These are phyloP conservation scores for Antheraea assamensis DNA, from an alignment of 2,888 invertebrate genomes.

Conservation along the genomic window DNA sequence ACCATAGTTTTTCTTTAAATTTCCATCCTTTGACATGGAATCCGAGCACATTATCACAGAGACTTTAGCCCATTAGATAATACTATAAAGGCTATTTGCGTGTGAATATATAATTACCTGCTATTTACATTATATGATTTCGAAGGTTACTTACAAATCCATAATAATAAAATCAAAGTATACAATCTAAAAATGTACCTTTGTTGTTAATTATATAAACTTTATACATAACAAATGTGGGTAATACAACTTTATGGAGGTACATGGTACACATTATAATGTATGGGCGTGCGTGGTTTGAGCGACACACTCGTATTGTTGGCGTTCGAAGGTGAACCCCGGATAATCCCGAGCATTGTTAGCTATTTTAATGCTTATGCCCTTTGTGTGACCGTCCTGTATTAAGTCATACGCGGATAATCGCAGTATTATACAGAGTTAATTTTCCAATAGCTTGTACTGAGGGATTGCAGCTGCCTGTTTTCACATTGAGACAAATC, in stretches of 20 bases:
- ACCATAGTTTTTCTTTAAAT: too few species aligned
- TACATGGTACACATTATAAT: conserved; percentile 4
- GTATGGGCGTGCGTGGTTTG: conserved; percentile 46
- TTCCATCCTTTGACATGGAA: neutral
- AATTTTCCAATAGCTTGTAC: conserved; percentile 71
- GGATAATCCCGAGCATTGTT: conserved; percentile 78
- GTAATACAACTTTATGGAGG: neutral
- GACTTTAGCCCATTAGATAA: neutral
- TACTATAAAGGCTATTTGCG: neutral
- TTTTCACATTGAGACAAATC: conserved; percentile 52
- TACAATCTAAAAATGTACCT: neutral
- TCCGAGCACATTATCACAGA: neutral
- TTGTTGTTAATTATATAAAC: neutral
- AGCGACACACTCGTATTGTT: conserved; percentile 61
- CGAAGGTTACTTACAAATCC: neutral
- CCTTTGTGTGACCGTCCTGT: conserved; percentile 73
- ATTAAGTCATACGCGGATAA: conserved; percentile 81
- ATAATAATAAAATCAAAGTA: neutral
- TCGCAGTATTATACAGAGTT: conserved; percentile 78
- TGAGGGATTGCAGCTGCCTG: conserved; percentile 72
- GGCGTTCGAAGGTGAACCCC: conserved; percentile 59
- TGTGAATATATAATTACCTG: neutral
- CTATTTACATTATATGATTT: neutral
- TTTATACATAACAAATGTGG: conserved; percentile 1
- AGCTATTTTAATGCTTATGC: conserved; percentile 79